Evolutionary conservation across 2,888 invertebrate genomes (phyloP), one percentile per base, ranked within the genome.

Genomic region (Blomia tropicalis): DNA sequence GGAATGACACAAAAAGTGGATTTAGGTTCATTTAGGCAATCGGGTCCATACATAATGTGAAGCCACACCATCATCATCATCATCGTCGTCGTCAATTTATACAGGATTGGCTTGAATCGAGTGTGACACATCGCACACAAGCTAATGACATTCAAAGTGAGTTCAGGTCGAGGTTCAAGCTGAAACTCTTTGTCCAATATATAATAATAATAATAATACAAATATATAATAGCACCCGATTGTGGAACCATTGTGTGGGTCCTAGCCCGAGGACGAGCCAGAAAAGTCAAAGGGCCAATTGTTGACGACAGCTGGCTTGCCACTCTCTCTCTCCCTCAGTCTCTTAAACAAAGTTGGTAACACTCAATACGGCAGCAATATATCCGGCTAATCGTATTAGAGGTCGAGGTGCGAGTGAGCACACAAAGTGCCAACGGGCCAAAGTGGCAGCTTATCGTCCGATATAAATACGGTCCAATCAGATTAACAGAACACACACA

Each of bases 211-310:
- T n/a, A 41, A 41, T n/a, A 41, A n/a, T n/a, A 41, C 14, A 14
- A 41, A 41, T n/a, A 41, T n/a, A n/a, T n/a, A 41, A n/a, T n/a
- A 41, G 41, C 22, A 27, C 22, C 56, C 25, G 17, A 56, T 11
- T 32, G 56, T 27, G 11, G 11, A 36, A 36, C 29, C 22, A 31
- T 22, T 56, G 11, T 27, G n/a, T 7, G 11, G 54, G 4, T 44
- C 22, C 2, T 19, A 47, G 22, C 56, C 29, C 2, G 2, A 56
- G 56, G 29, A 30, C 56, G 29, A 56, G 14, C 56, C 2, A 31
- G 51, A 47, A 47, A 47, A 47, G 51, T 47, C 51, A 47, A 47
- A 47, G 51, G 27, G 51, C 51, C 51, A 47, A 47, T 47, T 47
- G 51, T 47, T 47, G 51, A 47, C 51, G 51, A 47, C 51, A 47